Percentiles rank a stretch among this genome's conserved stretches.
phyloP scores from a whole-genome alignment of 2,888 invertebrate species.

The Plusia festucae region DNA sequence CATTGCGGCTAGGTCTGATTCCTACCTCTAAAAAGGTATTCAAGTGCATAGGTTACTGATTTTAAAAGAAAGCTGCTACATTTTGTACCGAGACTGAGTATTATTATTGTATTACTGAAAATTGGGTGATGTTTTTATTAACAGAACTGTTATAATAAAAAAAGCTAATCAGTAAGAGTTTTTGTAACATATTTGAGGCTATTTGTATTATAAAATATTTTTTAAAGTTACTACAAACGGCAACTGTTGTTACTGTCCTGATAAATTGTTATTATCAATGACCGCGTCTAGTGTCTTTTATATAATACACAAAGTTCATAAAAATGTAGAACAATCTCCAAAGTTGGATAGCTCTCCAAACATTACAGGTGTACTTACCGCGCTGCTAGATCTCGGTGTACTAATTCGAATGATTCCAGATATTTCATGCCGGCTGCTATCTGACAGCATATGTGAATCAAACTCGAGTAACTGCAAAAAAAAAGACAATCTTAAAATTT shows the following conservation, averaged over 20 bases:
- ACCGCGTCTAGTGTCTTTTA: too few species aligned
- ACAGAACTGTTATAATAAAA: background rate
- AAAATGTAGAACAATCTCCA: too few species aligned
- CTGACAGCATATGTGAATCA: constrained; percentile 96
- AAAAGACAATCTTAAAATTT: too few species aligned
- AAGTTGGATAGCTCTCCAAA: too few species aligned
- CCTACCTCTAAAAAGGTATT: constrained; percentile 2
- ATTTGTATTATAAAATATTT: too few species aligned
- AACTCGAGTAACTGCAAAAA: constrained; percentile 93
- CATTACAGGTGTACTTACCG: constrained; percentile 85
- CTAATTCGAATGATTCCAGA: constrained; percentile 96
- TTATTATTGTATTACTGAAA: background rate
- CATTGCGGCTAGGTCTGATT: constrained; percentile 10
- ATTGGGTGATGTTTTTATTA: background rate
- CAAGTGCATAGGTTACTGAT: background rate
- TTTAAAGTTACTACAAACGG: too few species aligned
- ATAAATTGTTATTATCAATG: too few species aligned
- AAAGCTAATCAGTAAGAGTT: background rate
- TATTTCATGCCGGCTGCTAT: constrained; percentile 98
- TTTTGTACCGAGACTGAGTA: background rate
- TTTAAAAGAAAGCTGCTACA: background rate
- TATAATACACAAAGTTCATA: too few species aligned
- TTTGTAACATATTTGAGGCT: too few species aligned
- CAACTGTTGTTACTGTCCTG: too few species aligned
- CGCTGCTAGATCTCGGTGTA: constrained; percentile 96